These are phyloP conservation scores for Phrynocephalus guinanensis DNA, from an alignment of 2,797 vertebrate genomes.

Conservation along the genomic window DNA sequence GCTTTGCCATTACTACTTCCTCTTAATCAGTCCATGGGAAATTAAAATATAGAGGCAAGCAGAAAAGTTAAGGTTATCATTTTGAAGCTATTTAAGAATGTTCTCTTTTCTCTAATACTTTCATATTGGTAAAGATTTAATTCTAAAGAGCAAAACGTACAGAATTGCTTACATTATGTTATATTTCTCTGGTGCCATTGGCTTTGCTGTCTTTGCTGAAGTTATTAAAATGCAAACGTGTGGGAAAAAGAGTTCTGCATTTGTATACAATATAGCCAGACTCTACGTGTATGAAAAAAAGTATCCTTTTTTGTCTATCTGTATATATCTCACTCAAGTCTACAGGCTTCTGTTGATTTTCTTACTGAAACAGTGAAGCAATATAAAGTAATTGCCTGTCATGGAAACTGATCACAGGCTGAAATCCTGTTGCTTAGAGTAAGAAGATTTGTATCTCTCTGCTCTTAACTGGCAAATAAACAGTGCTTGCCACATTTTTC, in stretches of 20 bases:
- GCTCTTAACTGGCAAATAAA: no score
- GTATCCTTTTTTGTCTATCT: neutral
- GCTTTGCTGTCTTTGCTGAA: neutral
- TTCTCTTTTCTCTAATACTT: constrained; percentile 4
- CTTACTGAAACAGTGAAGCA: neutral
- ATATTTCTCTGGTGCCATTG: neutral
- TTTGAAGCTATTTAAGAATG: constrained; percentile 10
- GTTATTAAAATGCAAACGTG: neutral
- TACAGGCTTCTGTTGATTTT: neutral
- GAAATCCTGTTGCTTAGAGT: no score
- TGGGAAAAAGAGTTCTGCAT: neutral
- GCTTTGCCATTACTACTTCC: constrained; percentile 62
- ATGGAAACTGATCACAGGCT: neutral
- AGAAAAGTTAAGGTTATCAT: constrained; percentile 53
- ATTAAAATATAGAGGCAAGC: constrained; percentile 71
- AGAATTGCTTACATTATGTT: neutral
- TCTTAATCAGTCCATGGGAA: constrained; percentile 66
- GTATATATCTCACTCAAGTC: neutral
- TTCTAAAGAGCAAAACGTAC: neutral
- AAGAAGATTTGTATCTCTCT: no score
- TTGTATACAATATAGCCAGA: neutral
- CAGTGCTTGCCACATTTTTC: no score
- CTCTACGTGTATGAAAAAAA: neutral
- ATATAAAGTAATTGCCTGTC: neutral
- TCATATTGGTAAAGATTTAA: constrained; percentile 30